Base-by-base conservation (phyloP, 2,888 invertebrate species). In the Drosophila mimetica region DNA sequence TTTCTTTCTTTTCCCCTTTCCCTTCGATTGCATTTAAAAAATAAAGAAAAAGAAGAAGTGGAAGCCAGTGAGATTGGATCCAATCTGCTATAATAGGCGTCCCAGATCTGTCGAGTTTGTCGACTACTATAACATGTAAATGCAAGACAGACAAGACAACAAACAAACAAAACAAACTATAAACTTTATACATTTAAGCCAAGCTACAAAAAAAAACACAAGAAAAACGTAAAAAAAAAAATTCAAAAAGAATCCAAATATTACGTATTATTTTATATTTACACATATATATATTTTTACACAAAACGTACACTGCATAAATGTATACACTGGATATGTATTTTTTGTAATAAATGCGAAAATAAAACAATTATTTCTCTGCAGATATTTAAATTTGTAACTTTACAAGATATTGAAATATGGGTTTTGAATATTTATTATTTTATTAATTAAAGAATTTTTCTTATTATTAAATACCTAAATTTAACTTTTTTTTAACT, bases 21-120 rank as follows among this genome's bases (percentile, higher is more conserved):
- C 47, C 63, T 74, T 66, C 51, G 52, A 61, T 80, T 85, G 75
- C 71, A 77, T 77, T 83, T 78, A 71, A 44, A 84, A 46, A 46
- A 30, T 46, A 46, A 46, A 46, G 88, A 83, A 80, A 75, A 83
- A 91, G 91, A 91, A 91, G 89, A 91, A 90, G 84, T 91, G 91
- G 91, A 91, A 89, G 85, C 91, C 91, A 77, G 92, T 91, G 79
- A 91, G 91, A 89, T 90, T 90, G 87, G 90, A 91, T 90, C 91
- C 90, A 75, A 90, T 90, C 83, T 90, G 89, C 86, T 90, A 90
- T 86, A 59, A 36, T 59, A 90, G 90, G 80, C 91, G 90, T 74
- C 86, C 86, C 76, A 88, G 77, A 82, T 89, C 89, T 79, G 86
- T 90, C 83, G 91, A 91, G 79, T 90, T 90, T 89, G 86, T 90